Evolutionary conservation across 2,113 vertebrate genomes (phyloP).

Genomic region (Beaufortia kweichowensis): DNA sequence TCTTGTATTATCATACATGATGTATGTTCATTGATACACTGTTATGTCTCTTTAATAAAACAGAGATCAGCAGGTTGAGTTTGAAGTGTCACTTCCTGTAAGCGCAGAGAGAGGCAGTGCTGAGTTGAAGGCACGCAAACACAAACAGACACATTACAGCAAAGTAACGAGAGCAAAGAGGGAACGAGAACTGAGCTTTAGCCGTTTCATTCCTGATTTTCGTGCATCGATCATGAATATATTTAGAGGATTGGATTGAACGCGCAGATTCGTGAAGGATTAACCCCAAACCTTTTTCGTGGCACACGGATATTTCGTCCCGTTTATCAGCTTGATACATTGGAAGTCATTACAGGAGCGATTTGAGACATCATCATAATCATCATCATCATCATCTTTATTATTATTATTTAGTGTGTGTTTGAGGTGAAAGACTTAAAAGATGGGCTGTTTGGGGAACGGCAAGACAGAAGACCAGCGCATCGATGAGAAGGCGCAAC

Average conservation of each 20-base stretch:
- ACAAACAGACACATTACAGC: constrained; percentile 52
- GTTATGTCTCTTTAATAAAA: too few relatives aligned
- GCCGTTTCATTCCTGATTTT: constrained; percentile 44
- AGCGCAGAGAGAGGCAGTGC: constrained; percentile 77
- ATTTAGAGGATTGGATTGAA: constrained; percentile 45
- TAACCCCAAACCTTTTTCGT: constrained; percentile 46
- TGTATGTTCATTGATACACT: too few relatives aligned
- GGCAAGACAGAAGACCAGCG: constrained; percentile 89
- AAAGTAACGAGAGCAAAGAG: constrained; percentile 72
- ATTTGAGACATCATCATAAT: constrained; percentile 32
- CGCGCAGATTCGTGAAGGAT: constrained; percentile 29
- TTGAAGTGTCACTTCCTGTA: constrained; percentile 68
- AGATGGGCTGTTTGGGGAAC: constrained; percentile 89
- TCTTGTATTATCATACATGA: too few relatives aligned
- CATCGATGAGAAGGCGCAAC: constrained; percentile 87
- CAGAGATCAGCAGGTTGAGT: constrained; percentile 33
- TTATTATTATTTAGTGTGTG: constrained; percentile 7
- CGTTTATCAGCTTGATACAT: constrained; percentile 40
- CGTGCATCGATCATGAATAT: constrained; percentile 54
- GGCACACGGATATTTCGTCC: constrained; percentile 49
- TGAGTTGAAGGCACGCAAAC: constrained; percentile 66
- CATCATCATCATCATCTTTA: too few relatives aligned
- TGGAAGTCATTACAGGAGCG: constrained; percentile 22
- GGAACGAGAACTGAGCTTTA: constrained; percentile 44
- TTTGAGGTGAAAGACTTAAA: constrained; percentile 44